A percentile compares a stretch with the other conserved stretches of the same genome.
phyloP scores from a whole-genome alignment of 2,797 vertebrate genomes.

The Chelmon rostratus region DNA sequence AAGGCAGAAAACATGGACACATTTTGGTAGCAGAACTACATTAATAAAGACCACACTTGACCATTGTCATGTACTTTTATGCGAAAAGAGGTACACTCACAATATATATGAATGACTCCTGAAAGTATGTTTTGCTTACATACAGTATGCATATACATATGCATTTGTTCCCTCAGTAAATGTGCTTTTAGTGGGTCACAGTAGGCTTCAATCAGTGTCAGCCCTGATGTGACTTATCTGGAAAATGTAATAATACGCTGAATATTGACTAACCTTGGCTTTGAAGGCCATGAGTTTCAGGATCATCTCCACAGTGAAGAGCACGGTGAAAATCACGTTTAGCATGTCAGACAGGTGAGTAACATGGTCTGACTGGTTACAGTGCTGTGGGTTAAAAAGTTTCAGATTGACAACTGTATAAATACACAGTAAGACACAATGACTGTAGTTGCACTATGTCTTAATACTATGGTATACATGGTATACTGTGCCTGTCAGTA shows the following conservation, averaged over 20 bases:
- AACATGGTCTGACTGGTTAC: conserved; percentile 92
- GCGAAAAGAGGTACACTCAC: neutral
- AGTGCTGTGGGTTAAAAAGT: conserved; percentile 87
- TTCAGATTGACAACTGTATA: neutral
- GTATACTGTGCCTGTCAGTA: too few species aligned
- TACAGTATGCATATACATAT: too few species aligned
- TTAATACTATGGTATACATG: too few species aligned
- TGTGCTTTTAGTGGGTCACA: neutral
- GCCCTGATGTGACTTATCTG: neutral
- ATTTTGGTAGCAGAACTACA: neutral
- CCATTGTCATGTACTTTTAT: neutral
- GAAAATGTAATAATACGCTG: neutral
- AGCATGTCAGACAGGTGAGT: conserved; percentile 92
- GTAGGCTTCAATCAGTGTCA: neutral
- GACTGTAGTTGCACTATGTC: neutral
- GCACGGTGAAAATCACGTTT: conserved; percentile 93
- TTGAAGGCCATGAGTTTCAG: conserved; percentile 96
- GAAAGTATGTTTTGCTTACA: neutral
- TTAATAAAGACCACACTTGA: neutral
- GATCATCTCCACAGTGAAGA: conserved; percentile 95
- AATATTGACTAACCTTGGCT: conserved; percentile 84
- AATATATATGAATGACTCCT: neutral
- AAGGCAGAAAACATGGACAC: neutral
- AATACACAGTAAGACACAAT: neutral
- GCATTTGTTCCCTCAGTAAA: neutral